Conservation (phyloP, 2,113 vertebrate species). For the Platichthys stellatus region DNA sequence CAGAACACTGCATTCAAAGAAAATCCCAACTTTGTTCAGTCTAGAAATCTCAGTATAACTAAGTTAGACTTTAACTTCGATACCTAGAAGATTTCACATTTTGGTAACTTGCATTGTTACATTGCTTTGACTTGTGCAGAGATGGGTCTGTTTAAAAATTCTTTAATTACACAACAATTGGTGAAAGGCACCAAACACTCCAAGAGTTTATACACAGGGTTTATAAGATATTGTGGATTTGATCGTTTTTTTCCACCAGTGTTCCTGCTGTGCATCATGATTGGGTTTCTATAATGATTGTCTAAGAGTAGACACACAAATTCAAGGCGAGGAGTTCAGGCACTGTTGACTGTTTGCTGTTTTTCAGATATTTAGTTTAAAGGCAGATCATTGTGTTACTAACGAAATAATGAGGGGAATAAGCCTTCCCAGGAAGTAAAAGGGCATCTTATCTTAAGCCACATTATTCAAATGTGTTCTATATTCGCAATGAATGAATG, state of each 20-base stretch:
- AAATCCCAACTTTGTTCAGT: neutral
- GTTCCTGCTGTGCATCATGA: too few relatives aligned
- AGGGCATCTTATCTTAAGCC: too few relatives aligned
- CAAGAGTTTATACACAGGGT: neutral
- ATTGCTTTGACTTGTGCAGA: neutral
- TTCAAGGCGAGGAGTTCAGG: too few relatives aligned
- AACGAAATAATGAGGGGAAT: neutral
- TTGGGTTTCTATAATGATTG: too few relatives aligned
- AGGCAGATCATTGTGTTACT: neutral
- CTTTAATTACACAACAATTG: neutral
- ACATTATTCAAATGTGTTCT: too few relatives aligned
- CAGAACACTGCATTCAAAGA: slow-evolving; percentile 6
- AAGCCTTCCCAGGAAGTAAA: too few relatives aligned
- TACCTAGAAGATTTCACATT: neutral
- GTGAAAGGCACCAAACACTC: neutral
- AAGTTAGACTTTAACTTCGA: too few relatives aligned
- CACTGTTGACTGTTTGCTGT: neutral
- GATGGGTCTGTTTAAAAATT: neutral
- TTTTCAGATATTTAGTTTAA: slow-evolving; percentile 4
- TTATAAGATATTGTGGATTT: neutral
- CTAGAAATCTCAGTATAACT: too few relatives aligned
- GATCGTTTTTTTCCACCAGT: too few relatives aligned
- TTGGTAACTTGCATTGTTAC: too few relatives aligned
- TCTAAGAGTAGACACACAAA: too few relatives aligned
- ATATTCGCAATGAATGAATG: too few relatives aligned